phyloP scores from a whole-genome alignment of 2,113 vertebrate genomes.

The Bufo bufo region DNA sequence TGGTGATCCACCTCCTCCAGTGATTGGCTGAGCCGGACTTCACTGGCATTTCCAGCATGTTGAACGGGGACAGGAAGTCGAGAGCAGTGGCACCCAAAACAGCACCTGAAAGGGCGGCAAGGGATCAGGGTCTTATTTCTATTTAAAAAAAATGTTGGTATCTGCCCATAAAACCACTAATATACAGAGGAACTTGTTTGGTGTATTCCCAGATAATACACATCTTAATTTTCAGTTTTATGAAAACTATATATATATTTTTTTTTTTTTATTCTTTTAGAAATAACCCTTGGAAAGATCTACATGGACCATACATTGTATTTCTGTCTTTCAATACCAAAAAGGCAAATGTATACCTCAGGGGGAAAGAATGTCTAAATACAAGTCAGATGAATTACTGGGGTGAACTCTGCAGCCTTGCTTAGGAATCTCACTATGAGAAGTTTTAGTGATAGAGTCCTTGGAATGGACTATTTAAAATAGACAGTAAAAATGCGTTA shows the following conservation, averaged over 20 bases:
- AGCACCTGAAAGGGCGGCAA: no score
- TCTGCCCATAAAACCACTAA: neutral
- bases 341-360: slow-evolving; percentile 21
- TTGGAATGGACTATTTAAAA: slow-evolving; percentile 24
- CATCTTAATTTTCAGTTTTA: neutral
- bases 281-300: neutral
- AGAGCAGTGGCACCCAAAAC: no score
- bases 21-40: no score
- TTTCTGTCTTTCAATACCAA: slow-evolving; percentile 16
- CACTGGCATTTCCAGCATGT: no score
- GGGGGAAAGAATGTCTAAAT: slow-evolving; percentile 52
- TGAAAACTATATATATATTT: neutral
- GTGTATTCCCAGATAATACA: neutral
- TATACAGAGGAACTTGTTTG: neutral
- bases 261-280: neutral
- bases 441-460: slow-evolving; percentile 40
- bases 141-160: no score
- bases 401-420: slow-evolving; percentile 41
- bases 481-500: neutral
- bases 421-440: slow-evolving; percentile 33
- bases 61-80: no score
- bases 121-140: no score
- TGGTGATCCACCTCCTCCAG: no score
- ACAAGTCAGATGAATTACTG: slow-evolving; percentile 52
- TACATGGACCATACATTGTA: neutral